A percentile compares a stretch with the other conserved stretches of the same genome.
Evolutionary conservation across 2,113 vertebrate species (phyloP).

Genomic region (Tetraodon nigroviridis): DNA sequence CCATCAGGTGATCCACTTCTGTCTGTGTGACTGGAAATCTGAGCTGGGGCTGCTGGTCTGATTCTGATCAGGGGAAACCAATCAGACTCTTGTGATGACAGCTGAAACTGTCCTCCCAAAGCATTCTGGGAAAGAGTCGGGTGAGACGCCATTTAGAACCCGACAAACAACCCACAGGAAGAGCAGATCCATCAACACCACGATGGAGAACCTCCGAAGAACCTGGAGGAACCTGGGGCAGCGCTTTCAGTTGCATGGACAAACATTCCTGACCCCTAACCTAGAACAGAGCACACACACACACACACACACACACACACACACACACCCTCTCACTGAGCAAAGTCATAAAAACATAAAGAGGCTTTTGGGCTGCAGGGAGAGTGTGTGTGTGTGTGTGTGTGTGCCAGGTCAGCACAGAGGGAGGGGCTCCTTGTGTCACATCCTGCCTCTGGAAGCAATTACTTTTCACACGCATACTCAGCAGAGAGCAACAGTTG

Average conservation of each 20-base stretch:
- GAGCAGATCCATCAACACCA: too few species aligned
- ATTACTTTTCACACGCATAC: constrained; percentile 68
- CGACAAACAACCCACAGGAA: too few species aligned
- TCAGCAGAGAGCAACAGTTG: constrained; percentile 26
- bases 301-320: constrained; percentile 1
- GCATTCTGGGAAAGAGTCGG: too few species aligned
- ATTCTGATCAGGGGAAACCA: too few species aligned
- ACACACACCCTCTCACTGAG: constrained; percentile 36
- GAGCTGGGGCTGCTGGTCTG: neutral
- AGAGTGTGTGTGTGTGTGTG: constrained; percentile 9
- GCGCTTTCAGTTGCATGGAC: constrained; percentile 12
- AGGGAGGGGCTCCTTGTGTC: constrained; percentile 54
- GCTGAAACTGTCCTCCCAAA: too few species aligned
- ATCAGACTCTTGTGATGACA: neutral
- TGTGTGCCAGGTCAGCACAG: constrained; percentile 59
- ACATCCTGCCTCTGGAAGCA: constrained; percentile 71
- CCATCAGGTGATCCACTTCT: constrained; percentile 72
- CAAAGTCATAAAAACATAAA: constrained; percentile 56
- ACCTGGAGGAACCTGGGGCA: too few species aligned
- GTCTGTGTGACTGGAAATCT: neutral
- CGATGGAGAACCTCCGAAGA: too few species aligned
- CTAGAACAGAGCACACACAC: constrained; percentile 13
- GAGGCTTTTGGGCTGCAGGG: constrained; percentile 44
- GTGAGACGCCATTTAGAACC: too few species aligned
- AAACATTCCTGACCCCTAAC: constrained; percentile 15